These are phyloP conservation scores for Liopterus haemorrhoidalis DNA, from an alignment of 2,888 invertebrate genomes.

Conservation along the genomic window DNA sequence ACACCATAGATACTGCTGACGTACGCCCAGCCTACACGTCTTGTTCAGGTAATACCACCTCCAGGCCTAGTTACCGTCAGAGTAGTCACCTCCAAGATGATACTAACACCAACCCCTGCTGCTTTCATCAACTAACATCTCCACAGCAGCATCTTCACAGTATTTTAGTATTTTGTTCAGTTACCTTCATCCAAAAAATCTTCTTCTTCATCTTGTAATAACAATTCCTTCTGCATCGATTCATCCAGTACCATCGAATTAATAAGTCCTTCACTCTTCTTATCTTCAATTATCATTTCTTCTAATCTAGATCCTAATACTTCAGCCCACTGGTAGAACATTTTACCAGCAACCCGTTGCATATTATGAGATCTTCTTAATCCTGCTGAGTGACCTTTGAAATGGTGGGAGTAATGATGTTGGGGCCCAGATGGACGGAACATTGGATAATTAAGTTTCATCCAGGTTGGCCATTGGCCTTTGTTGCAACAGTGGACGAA, in stretches of 20 bases:
- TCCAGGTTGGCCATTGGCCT: slow-evolving; percentile 98
- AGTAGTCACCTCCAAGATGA: no score
- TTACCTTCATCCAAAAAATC: slow-evolving; percentile 94
- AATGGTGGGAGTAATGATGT: slow-evolving; percentile 43
- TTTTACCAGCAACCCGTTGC: slow-evolving; percentile 88
- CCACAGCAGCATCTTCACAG: no score
- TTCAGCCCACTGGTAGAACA: slow-evolving; percentile 97
- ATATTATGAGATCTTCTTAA: slow-evolving; percentile 62
- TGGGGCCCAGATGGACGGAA: slow-evolving; percentile 66
- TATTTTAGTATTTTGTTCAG: slow-evolving; percentile 7
- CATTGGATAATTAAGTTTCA: slow-evolving; percentile 77
- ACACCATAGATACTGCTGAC: no score
- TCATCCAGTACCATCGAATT: slow-evolving; percentile 66
- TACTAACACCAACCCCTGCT: no score
- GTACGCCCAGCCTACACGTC: no score
- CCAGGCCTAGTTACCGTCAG: no score
- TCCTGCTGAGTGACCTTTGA: slow-evolving; percentile 49
- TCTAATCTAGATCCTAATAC: slow-evolving; percentile 84
- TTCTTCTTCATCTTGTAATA: slow-evolving; percentile 87
- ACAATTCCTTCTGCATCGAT: slow-evolving; percentile 68
- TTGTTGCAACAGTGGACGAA: slow-evolving; percentile 97
- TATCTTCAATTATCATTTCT: slow-evolving; percentile 81
- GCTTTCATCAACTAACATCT: no score
- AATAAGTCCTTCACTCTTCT: slow-evolving; percentile 62
- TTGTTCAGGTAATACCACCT: no score